phyloP scores from a whole-genome alignment of 2,113 vertebrate genomes.

The Capreolus pygargus region DNA sequence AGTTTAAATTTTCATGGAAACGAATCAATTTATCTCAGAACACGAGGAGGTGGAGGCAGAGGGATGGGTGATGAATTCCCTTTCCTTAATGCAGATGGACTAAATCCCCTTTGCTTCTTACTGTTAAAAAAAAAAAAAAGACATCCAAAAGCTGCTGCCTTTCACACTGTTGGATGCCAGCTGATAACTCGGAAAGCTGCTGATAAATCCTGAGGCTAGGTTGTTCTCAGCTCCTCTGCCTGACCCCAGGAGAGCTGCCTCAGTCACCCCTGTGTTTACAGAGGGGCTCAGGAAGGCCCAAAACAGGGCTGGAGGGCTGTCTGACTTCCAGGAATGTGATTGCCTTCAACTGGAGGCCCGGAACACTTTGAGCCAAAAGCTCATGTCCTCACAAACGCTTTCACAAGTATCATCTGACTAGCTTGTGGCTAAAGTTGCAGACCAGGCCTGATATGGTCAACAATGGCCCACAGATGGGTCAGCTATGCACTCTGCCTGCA shows the following conservation, averaged over 20 bases:
- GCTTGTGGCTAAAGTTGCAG: background rate
- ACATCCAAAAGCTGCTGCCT: background rate
- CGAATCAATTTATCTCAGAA: conserved; percentile 66
- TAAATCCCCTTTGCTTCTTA: conserved; percentile 9
- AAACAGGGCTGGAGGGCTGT: background rate
- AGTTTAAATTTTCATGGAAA: conserved; percentile 63
- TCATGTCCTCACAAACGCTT: background rate
- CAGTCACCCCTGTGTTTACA: background rate
- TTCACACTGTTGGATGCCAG: conserved; percentile 6
- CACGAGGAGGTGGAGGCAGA: background rate
- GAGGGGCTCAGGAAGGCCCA: background rate
- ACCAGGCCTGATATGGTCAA: background rate
- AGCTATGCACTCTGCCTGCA: accelerated
- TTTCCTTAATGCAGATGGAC: conserved; percentile 42
- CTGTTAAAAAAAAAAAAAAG: conserved; percentile 20
- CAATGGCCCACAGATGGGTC: background rate
- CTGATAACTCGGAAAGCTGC: background rate
- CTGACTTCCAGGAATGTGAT: background rate
- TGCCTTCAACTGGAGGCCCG: background rate
- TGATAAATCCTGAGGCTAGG: background rate
- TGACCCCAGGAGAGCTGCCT: background rate
- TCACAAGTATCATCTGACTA: background rate
- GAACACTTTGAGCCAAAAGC: background rate
- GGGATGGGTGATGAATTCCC: background rate
- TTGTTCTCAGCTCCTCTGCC: background rate